Evolutionary conservation across 92 coral and sea anemone species (phyloP), one percentile per base, ranked within the genome.

Genomic region (Siderastrea siderea): DNA sequence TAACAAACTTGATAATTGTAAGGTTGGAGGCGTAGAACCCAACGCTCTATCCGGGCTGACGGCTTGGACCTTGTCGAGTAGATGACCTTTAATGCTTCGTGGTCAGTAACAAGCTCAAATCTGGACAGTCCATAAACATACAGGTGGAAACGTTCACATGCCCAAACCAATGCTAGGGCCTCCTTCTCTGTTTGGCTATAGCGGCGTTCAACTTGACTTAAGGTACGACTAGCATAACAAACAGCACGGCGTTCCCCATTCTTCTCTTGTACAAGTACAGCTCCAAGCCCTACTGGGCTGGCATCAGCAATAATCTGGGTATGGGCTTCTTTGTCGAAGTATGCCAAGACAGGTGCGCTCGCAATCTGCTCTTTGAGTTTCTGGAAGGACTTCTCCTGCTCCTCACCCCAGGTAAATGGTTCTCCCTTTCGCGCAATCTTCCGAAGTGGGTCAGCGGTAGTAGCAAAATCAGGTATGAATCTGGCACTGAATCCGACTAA

Each of bases 101-200:
- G 38, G 38, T 26, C 38, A 26, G 38, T 26, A 26, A 26, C 38
- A 26, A 26, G 38, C 38, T 26, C 38, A 26, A 26, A 26, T 26
- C 38, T 26, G 38, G 38, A 26, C 38, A 26, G 38, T 0, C 38
- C 38, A 26, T 26, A 26, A 26, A 26, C 38, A 26, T 26, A 26
- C 38, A 26, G 38, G 38, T 26, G 38, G 38, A 26, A 46, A 47
- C 66, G 60, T 70, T 71, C 79, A 53, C 77, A 68, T 2, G 81
- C 89, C 89, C 82, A 84, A 2, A 73, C 81, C 11, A 75, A 55
- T 12, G 82, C 82, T 51, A 64, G 76, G 38, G 77, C 77, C 26
- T 85, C 89, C 38, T 77, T 85, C 64, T 85, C 89, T 0, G 89
- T 85, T 67, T 80, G 76, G 19, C 85, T 80, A 53, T 80, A 80